A percentile compares a stretch with the other conserved stretches of the same genome.
Conservation (phyloP, 2,888 invertebrate species). For the Epirrhoe alternata region DNA sequence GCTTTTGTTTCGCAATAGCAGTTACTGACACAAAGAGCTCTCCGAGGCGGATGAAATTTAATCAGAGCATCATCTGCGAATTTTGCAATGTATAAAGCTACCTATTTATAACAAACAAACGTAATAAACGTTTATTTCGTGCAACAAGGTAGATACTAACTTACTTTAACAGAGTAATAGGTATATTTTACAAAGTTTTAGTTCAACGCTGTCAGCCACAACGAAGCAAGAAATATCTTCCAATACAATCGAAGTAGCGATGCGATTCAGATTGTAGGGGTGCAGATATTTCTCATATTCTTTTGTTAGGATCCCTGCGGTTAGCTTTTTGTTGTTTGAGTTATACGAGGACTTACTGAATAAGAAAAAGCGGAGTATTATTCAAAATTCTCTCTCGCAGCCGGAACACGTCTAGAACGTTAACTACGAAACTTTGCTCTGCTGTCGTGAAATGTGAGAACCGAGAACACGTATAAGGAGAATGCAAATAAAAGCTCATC, state of each 20-base stretch:
- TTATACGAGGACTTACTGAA: conserved; percentile 72
- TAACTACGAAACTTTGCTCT: conserved; percentile 58
- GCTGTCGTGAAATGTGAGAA: conserved; percentile 42
- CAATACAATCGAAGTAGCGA: conserved; percentile 73
- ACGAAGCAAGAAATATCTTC: conserved; percentile 72
- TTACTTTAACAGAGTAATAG: background rate
- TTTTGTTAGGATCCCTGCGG: conserved; percentile 75
- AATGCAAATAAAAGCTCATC: conserved; percentile 48
- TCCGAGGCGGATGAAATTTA: conserved; percentile 64
- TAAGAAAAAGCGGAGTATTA: conserved; percentile 73
- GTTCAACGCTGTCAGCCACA: conserved; percentile 48
- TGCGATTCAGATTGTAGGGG: conserved; percentile 72
- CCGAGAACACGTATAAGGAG: conserved; percentile 41
- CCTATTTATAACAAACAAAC: conserved; percentile 24
- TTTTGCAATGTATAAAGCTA: conserved; percentile 52
- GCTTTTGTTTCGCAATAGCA: conserved; percentile 65
- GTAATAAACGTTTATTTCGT: conserved; percentile 37
- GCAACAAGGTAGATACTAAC: background rate
- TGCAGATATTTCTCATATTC: conserved; percentile 80
- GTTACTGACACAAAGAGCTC: conserved; percentile 62
- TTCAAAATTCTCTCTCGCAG: conserved; percentile 60
- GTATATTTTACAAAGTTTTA: conserved; percentile 7
- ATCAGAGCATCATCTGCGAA: conserved; percentile 62
- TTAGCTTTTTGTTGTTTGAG: conserved; percentile 76
- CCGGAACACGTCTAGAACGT: conserved; percentile 55